Evolutionary conservation across 1,140 invertebrate genomes (phyloP).

Genomic region (Sarcophaga bullata): DNA sequence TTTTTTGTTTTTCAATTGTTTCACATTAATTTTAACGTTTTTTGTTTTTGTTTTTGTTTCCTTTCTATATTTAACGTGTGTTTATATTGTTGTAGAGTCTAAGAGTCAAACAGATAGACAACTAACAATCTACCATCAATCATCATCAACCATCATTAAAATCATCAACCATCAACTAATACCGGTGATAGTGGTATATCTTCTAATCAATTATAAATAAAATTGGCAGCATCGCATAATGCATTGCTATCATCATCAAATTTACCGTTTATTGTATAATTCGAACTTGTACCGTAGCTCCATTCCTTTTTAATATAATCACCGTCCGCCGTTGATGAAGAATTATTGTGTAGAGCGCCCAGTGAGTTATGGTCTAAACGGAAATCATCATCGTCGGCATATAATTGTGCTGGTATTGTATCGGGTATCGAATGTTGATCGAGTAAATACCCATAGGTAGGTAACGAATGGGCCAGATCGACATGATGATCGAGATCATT

Average conservation of each 20-base stretch:
- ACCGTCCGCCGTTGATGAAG: slow-evolving; percentile 61
- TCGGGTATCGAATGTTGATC: slow-evolving; percentile 64
- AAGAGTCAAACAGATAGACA: too few species aligned
- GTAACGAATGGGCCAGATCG: slow-evolving; percentile 58
- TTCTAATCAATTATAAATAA: slow-evolving; percentile 60
- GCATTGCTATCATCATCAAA: slow-evolving; percentile 64
- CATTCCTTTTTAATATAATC: slow-evolving; percentile 65
- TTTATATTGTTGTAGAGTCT: not conserved
- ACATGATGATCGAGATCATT: slow-evolving; percentile 62
- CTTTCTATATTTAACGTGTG: not conserved
- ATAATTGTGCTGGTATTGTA: slow-evolving; percentile 61
- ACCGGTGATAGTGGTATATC: slow-evolving; percentile 32
- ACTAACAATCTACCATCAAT: not conserved
- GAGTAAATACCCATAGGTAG: slow-evolving; percentile 62
- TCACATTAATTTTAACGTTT: not conserved
- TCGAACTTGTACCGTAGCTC: slow-evolving; percentile 60
- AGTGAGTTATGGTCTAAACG: slow-evolving; percentile 62
- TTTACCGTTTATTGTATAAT: slow-evolving; percentile 63
- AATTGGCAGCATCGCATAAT: slow-evolving; percentile 62
- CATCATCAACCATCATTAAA: not conserved
- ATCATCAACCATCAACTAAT: slow-evolving; percentile 34
- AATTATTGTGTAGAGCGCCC: slow-evolving; percentile 59
- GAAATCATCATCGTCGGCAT: slow-evolving; percentile 63
- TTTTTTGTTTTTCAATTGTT: too few species aligned
- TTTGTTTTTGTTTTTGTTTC: not conserved